phyloP scores from a whole-genome alignment of 2,797 vertebrate genomes.

The Spinus pinus region DNA sequence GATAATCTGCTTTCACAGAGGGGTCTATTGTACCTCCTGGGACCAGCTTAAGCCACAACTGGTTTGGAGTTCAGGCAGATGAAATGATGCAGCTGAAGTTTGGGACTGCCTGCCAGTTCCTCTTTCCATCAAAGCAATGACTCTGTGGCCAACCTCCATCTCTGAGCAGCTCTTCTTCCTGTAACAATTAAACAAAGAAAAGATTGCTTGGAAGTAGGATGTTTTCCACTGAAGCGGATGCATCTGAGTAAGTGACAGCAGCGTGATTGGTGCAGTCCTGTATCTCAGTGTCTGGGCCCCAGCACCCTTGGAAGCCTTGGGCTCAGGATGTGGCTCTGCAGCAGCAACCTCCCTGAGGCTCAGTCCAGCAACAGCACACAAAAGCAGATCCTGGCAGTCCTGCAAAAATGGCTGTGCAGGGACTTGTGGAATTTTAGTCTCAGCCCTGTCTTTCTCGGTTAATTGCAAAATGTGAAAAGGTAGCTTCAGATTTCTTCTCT shows the following conservation, averaged over 20 bases:
- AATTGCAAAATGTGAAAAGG: neutral
- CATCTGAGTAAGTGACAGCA: neutral
- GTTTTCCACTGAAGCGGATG: neutral
- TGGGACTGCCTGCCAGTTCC: neutral
- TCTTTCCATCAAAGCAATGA: neutral
- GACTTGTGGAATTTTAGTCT: neutral
- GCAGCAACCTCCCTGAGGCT: neutral
- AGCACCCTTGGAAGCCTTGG: neutral
- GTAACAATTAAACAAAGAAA: conserved; percentile 42
- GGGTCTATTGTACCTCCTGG: neutral
- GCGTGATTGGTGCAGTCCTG: neutral
- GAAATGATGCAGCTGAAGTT: conserved; percentile 30
- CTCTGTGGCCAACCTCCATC: neutral
- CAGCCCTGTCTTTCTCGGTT: neutral
- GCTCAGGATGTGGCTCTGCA: neutral
- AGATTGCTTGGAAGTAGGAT: conserved; percentile 20
- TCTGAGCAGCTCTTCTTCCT: conserved; percentile 19
- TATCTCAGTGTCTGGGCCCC: neutral
- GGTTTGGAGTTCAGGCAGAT: neutral
- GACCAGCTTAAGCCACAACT: neutral
- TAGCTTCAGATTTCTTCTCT: neutral
- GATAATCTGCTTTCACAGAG: neutral
- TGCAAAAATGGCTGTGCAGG: neutral
- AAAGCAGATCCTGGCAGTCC: neutral
- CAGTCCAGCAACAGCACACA: rapidly evolving